Evolutionary conservation across 2,888 invertebrate genomes (phyloP), one percentile per base, ranked within the genome.

Genomic region (Acheta domesticus): DNA sequence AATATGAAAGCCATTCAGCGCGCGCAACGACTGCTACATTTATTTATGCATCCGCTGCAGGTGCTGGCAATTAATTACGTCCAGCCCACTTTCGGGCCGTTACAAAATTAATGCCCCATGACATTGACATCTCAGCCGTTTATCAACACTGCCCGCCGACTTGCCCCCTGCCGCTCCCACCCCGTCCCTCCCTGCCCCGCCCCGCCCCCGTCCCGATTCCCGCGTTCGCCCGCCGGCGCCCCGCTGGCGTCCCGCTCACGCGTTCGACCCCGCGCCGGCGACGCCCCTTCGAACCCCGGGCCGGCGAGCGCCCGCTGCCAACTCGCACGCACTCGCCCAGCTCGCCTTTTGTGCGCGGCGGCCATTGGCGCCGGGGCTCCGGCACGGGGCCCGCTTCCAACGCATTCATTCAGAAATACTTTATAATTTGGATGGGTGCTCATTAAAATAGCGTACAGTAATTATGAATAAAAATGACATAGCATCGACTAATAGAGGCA

Each of bases 31-130:
- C 62, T 62, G 62, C 62, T n/a, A 62, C 62, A 62, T 62, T 62
- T 62, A 62, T 62, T 62, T 62, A 62, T 62, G 62, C 14, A 62
- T 62, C 62, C 62, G n/a, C n/a, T 62, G 62, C 62, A 62, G 62
- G 62, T 62, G 62, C 62, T n/a, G 62, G 62, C 62, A 19, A 62
- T 62, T 62, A 62, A 62, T 62, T 62, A 62, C 62, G 62, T n/a
- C n/a, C 62, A 62, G 62, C 62, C n/a, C 62, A 62, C 62, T 62
- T 62, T 62, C 16, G 62, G 62, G 62, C 14, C n/a, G 62, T 62
- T 19, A 62, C 62, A 62, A 62, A 62, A 62, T 62, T 62, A 62
- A 62, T 62, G 62, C 62, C n/a, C n/a, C 62, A n/a, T 62, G 62
- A 62, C 62, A 62, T n/a, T 62, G 62, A 62, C 62, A 62, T 62